Conservation (phyloP, 2,888 invertebrate species). For the Oxytorus armatus region DNA sequence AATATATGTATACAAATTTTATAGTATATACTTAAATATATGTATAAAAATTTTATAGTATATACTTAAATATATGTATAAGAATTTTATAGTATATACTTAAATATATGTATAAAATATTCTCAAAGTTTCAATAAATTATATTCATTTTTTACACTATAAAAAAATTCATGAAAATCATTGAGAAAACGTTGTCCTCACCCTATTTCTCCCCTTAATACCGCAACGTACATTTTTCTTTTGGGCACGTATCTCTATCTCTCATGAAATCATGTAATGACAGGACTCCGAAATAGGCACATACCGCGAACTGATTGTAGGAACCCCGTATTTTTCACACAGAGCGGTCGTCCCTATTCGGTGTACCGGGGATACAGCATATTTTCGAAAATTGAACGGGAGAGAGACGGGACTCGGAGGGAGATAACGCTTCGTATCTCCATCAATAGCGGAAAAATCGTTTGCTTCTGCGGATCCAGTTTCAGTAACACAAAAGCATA, state of each 20-base stretch:
- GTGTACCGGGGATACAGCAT: neutral
- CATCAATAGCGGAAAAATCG: neutral
- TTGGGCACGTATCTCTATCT: neutral
- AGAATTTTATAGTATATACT: too few species aligned
- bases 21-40: too few species aligned
- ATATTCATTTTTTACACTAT: too few species aligned
- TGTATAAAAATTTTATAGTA: too few species aligned
- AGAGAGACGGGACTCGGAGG: neutral
- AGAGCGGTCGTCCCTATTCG: neutral
- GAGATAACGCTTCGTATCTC: neutral
- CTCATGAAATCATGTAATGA: neutral
- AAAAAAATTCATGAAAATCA: too few species aligned
- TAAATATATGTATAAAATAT: too few species aligned
- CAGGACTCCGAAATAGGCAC: neutral
- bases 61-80: too few species aligned
- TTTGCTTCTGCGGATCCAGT: conserved; percentile 32
- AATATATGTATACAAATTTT: too few species aligned
- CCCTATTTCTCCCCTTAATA: too few species aligned
- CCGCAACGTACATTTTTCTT: too few species aligned
- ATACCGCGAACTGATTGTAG: neutral
- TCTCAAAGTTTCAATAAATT: too few species aligned
- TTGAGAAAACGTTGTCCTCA: too few species aligned
- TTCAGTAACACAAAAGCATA: conserved; percentile 22
- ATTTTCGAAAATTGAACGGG: conserved; percentile 15
- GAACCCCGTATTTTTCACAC: neutral